These are phyloP conservation scores for Trachymyrmex septentrionalis DNA, from an alignment of 1,140 invertebrate species.

Conservation along the genomic window DNA sequence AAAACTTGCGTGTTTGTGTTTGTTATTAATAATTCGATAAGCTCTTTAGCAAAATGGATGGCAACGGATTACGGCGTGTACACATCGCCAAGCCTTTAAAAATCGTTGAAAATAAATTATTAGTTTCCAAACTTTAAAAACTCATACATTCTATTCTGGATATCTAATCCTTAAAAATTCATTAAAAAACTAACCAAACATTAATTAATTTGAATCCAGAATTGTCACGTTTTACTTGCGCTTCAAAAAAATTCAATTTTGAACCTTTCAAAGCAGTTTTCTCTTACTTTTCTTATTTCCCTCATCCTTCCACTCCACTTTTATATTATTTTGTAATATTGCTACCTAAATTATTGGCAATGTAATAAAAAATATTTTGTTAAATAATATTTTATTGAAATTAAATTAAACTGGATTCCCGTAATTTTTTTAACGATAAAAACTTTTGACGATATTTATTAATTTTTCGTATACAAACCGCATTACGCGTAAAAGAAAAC, in stretches of 20 bases:
- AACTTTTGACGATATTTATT: not conserved
- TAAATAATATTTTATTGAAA: not conserved
- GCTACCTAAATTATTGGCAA: not conserved
- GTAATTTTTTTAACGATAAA: not conserved
- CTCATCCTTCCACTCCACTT: too few species aligned
- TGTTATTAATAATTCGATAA: constrained; percentile 57
- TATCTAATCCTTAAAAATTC: not conserved
- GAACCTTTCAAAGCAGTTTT: not conserved
- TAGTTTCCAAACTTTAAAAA: constrained; percentile 33
- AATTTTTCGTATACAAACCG: not conserved
- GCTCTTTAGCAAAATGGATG: constrained; percentile 49
- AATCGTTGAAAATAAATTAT: too few species aligned
- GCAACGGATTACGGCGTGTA: constrained; percentile 31
- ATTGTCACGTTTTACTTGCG: not conserved
- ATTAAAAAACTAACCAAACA: not conserved
- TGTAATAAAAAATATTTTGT: not conserved
- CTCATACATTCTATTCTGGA: not conserved
- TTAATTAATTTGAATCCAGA: not conserved
- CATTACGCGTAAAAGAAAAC: not conserved
- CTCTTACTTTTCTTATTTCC: not conserved
- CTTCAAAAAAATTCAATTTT: not conserved
- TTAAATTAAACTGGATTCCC: not conserved
- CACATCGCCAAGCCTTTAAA: constrained; percentile 1
- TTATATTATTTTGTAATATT: not conserved
- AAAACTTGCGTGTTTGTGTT: constrained; percentile 37